Conservation (phyloP, 2,888 invertebrate genomes). For the Pyrrhia umbra region DNA sequence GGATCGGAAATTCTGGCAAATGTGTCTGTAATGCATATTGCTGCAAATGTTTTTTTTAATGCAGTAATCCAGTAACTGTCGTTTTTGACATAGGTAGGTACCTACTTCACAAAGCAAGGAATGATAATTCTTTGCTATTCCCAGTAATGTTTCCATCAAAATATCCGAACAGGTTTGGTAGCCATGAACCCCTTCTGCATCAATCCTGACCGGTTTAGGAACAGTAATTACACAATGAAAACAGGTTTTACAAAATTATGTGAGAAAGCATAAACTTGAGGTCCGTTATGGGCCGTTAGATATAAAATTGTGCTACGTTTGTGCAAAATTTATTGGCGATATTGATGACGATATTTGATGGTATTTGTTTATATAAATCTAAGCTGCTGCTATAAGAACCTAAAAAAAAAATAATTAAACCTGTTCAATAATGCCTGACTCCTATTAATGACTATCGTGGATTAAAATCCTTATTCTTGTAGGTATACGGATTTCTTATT, state of each 20-base stretch:
- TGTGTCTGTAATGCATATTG: too few relatives aligned
- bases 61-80: not conserved
- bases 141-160: constrained; percentile 41
- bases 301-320: constrained; percentile 45
- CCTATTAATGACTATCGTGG: not conserved
- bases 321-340: constrained; percentile 38
- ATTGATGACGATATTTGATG: not conserved
- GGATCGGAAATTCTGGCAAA: too few relatives aligned
- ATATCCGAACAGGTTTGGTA: constrained; percentile 53
- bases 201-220: constrained; percentile 71
- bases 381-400: too few relatives aligned
- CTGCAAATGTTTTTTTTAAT: not conserved
- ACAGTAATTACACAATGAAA: constrained; percentile 72
- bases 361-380: not conserved
- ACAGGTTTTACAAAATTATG: constrained; percentile 75
- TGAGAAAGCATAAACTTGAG: constrained; percentile 69
- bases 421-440: too few relatives aligned
- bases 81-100: constrained; percentile 18
- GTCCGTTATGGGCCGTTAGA: constrained; percentile 67
- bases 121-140: constrained; percentile 9
- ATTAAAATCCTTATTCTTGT: not conserved
- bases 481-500: not conserved
- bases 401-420: too few relatives aligned
- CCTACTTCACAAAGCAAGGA: not conserved
- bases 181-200: constrained; percentile 61